A percentile compares a stretch with the other conserved stretches of the same genome.
These are phyloP conservation scores for Melanotaenia parkinsoni DNA, from an alignment of 2,797 vertebrate genomes.

Conservation along the genomic window DNA sequence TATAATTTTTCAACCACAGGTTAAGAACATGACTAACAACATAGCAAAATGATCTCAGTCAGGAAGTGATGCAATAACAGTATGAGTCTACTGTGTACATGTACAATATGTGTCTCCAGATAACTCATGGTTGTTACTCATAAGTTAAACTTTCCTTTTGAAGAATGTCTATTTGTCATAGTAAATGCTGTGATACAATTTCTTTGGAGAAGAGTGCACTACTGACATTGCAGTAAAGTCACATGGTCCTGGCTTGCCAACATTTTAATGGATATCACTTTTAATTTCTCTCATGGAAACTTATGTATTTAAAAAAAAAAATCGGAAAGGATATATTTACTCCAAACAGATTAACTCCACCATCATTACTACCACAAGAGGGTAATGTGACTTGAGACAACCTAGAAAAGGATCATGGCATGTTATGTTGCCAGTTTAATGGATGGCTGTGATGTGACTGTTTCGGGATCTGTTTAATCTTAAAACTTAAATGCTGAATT, in stretches of 20 bases:
- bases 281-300: too few relatives aligned
- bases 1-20: background rate
- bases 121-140: background rate
- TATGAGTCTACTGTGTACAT: background rate
- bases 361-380: constrained; percentile 43
- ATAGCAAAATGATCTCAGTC: background rate
- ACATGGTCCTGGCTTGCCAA: constrained; percentile 59
- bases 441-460: background rate
- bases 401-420: constrained; percentile 6
- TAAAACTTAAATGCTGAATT: background rate
- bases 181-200: constrained; percentile 13
- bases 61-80: background rate
- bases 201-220: constrained; percentile 54
- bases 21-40: background rate
- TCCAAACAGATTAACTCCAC: constrained; percentile 12
- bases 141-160: constrained; percentile 3
- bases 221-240: constrained; percentile 74
- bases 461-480: background rate
- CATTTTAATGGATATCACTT: constrained; percentile 25
- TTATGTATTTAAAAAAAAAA: too few relatives aligned
- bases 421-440: constrained; percentile 4
- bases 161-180: constrained; percentile 24
- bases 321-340: background rate
- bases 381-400: constrained; percentile 64
- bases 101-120: background rate